Evolutionary conservation across 2,888 invertebrate species (phyloP).

Genomic region (Ganaspis brasiliensis): DNA sequence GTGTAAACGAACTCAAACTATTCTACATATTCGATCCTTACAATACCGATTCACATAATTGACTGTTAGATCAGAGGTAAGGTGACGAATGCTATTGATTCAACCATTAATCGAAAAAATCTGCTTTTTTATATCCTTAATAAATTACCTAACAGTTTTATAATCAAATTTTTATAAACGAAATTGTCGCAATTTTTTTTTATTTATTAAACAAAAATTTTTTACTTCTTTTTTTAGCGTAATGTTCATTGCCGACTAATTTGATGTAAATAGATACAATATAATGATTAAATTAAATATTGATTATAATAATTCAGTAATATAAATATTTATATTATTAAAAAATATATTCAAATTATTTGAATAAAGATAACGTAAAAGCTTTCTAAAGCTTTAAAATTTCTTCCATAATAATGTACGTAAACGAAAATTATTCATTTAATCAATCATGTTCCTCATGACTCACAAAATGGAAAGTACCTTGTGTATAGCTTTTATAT

Average conservation of each 20-base stretch:
- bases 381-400: neutral
- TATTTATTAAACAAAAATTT: neutral
- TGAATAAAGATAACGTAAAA: neutral
- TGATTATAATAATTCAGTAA: too few species aligned
- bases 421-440: neutral
- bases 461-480: constrained; percentile 31
- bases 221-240: too few species aligned
- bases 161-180: too few species aligned
- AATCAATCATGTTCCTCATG: constrained; percentile 16
- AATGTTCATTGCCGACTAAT: too few species aligned
- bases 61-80: constrained; percentile 18
- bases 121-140: neutral
- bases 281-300: too few species aligned
- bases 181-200: neutral
- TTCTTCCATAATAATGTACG: neutral
- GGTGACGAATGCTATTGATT: constrained; percentile 29
- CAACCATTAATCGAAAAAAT: neutral
- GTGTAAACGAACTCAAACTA: constrained; percentile 55
- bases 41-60: constrained; percentile 29
- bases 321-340: too few species aligned
- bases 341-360: neutral
- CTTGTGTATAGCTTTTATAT: neutral
- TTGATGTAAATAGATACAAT: too few species aligned
- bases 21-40: constrained; percentile 31
- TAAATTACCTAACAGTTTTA: neutral